phyloP scores from a whole-genome alignment of 2,888 invertebrate genomes.

The Alviniconcha strummeri region DNA sequence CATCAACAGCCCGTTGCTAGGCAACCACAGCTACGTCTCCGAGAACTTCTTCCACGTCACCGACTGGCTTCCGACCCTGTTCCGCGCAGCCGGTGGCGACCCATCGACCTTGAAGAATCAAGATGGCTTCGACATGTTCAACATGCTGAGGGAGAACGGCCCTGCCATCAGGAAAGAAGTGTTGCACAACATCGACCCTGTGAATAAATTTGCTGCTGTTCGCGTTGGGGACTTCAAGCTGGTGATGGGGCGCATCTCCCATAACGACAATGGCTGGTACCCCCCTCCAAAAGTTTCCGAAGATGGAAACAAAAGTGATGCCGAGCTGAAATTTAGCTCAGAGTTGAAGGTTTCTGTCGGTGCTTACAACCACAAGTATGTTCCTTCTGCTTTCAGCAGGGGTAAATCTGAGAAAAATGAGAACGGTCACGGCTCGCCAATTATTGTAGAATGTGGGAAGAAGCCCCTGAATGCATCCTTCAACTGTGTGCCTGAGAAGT shows the following conservation, averaged over 20 bases:
- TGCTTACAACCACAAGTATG: not conserved
- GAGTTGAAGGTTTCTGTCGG: not conserved
- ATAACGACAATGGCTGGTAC: conserved; percentile 61
- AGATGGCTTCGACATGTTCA: conserved; percentile 88
- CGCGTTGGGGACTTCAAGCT: conserved; percentile 67
- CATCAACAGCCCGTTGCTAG: conserved; percentile 83
- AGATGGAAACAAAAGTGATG: not conserved
- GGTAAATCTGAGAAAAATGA: not conserved
- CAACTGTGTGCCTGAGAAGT: conserved; percentile 80
- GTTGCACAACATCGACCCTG: conserved; percentile 69
- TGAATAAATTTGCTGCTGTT: conserved; percentile 50
- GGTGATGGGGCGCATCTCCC: conserved; percentile 57
- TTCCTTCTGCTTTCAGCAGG: not conserved
- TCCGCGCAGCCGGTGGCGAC: conserved; percentile 80
- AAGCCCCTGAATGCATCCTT: conserved; percentile 65
- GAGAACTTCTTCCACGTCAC: conserved; percentile 85
- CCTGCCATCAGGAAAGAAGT: conserved; percentile 80
- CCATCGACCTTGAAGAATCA: conserved; percentile 49
- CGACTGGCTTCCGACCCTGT: conserved; percentile 93
- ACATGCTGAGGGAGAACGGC: conserved; percentile 79
- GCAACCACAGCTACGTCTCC: conserved; percentile 80
- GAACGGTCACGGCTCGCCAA: not conserved
- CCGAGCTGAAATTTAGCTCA: not conserved
- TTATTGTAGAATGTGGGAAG: conserved; percentile 61
- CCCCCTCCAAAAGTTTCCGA: conserved; percentile 52